Percentiles rank a stretch among this genome's conserved stretches.
Conservation (phyloP, 2,888 invertebrate genomes). For the Leptodirus hochenwartii region DNA sequence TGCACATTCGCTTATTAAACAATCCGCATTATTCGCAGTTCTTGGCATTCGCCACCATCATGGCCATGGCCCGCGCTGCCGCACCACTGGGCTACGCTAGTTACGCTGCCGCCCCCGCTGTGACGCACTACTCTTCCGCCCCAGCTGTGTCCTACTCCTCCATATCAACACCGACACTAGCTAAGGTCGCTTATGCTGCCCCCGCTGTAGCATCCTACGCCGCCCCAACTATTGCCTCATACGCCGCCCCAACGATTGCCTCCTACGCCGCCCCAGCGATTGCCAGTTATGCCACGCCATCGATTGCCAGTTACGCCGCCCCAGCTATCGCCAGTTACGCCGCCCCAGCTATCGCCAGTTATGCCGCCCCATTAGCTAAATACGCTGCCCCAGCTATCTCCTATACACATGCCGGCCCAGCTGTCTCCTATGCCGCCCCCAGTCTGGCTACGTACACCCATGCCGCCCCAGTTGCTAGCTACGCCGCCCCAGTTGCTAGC, state of each 20-base stretch:
- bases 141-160: constrained; percentile 10
- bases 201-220: constrained; percentile 9
- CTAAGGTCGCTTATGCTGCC: constrained; percentile 10
- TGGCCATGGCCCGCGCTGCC: constrained; percentile 13
- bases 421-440: constrained; percentile 14
- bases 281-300: constrained; percentile 8
- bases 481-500: constrained; percentile 9
- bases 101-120: constrained; percentile 13
- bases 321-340: constrained; percentile 9
- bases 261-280: constrained; percentile 12
- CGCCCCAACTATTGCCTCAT: too few species aligned
- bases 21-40: too few species aligned
- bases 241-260: constrained; percentile 12
- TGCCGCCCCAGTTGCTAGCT: constrained; percentile 9
- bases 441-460: constrained; percentile 10
- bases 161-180: constrained; percentile 9
- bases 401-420: constrained; percentile 26
- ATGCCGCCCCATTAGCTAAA: constrained; percentile 26
- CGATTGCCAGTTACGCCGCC: constrained; percentile 11
- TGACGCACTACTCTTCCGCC: constrained; percentile 11
- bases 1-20: too few species aligned
- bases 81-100: constrained; percentile 15
- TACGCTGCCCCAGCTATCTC: constrained; percentile 26
- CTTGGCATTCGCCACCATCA: constrained; percentile 12
- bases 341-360: constrained; percentile 10